Base-by-base conservation (phyloP, 2,113 vertebrate genomes). In the Crocuta crocuta region DNA sequence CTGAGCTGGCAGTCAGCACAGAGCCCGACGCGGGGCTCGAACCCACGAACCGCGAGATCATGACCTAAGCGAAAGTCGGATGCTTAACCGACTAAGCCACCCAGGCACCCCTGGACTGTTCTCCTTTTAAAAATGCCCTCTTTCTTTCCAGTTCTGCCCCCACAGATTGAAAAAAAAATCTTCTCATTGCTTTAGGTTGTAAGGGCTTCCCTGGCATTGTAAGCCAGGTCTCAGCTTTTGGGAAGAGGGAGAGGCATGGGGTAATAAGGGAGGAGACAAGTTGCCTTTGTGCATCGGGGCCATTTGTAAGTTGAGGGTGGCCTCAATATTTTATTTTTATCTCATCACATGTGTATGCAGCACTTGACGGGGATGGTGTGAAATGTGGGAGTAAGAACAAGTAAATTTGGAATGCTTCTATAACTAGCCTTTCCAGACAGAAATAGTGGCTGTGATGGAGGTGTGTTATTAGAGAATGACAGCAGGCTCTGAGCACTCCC, bases 271-370 rank as follows among this genome's bases (percentile, higher is more conserved):
- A 61, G 63, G 28, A 74, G 33, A 21, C 6, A 2, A 33, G 8
- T 70, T 31, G 13, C 48, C n/a, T 83, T 33, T 45, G 33, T 39
- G 23, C 12, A 33, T 68, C 6, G 39, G 33, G 79, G 17, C 74
- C n/a, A 66, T 78, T 88, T 80, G 58, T 82, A 39, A 73, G 31
- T 63, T 50, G 61, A 82, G 23, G 70, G 9, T 8, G 0, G 48
- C 48, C 63, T 73, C 45, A 65, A 24, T 48, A 33, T 39, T 55
- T 90, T 85, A 71, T 94, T 92, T 96, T 93, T 71, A 91, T 23
- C 48, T 88, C 43, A 55, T 71, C 61, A 50, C 33, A 1, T 31
- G 26, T 48, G 7, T 48, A 9, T 12, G n/a, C 4, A 24, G 66
- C 78, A 73, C 82, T 73, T 88, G 81, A 66, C n/a, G 53, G 16